Base-by-base conservation (phyloP, 1,140 invertebrate species). In the Ceratitis capitata region DNA sequence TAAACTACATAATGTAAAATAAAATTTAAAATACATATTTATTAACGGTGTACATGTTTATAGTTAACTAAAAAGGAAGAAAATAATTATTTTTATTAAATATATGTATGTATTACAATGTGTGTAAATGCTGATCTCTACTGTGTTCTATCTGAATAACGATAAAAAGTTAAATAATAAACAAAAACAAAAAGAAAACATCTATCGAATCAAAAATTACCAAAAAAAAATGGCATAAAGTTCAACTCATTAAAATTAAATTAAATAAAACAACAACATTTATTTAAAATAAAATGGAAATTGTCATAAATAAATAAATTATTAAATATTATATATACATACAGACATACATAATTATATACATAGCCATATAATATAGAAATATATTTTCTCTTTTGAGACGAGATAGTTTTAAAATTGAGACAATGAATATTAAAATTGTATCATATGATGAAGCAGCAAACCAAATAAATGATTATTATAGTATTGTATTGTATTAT, bases 91-190 rank as follows among this genome's bases (percentile, higher is more conserved):
- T 78, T 26, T 45, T 23, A 78, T 78, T 78, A 14, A 32, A 74
- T 39, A 19, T 56, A 2, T 56, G 53, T 19, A 26, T 29, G 26
- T 61, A 61, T 26, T 61, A 61, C 5, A 61, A 61, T 61, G 12
- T 42, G 69, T 78, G 69, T 78, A 45, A 53, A 69, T 74, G 51
- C 85, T 86, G 85, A 86, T 86, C 85, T 86, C 85, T 86, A 86
- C 83, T 86, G 85, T 86, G 85, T 86, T 86, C 85, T 86, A 85
- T 85, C 82, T 51, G 82, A 85, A 51, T 78, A 83, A 85, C 26
- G 45, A 85, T 51, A 84, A 84, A 84, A 69, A n/a, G n/a, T n/a
- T n/a, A n/a, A 19, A 83, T 61, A 85, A 32, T 45, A 83, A 64
- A 85, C 29, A 74, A 35, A 45, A 58, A 83, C 45, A 85, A 56